These are phyloP conservation scores for Ficedula albicollis DNA, from an alignment of 2,797 vertebrate species.

Conservation along the genomic window DNA sequence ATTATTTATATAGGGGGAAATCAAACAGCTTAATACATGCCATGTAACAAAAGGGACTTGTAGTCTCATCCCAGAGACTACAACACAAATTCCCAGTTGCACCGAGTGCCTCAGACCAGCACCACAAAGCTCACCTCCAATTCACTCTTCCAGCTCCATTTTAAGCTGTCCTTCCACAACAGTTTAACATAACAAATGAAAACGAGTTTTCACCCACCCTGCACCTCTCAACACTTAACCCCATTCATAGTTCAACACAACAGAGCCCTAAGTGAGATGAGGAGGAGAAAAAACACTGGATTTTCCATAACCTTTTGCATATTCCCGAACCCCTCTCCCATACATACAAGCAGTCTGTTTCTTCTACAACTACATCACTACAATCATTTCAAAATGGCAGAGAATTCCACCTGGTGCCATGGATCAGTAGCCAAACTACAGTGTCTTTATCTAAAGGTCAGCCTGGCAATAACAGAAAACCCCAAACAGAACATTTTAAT, in stretches of 20 bases:
- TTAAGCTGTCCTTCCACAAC: neutral
- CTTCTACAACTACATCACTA: neutral
- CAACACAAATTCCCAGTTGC: neutral
- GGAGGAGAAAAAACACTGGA: neutral
- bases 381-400: neutral
- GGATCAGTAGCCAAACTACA: neutral
- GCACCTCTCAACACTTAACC: neutral
- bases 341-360: neutral
- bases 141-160: neutral
- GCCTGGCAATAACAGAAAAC: neutral
- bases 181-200: neutral
- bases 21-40: fast-evolving
- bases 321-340: neutral
- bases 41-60: fast-evolving
- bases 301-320: neutral
- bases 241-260: neutral
- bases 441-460: neutral
- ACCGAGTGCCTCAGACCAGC: neutral
- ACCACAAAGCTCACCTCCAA: neutral
- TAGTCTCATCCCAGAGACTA: neutral
- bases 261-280: neutral
- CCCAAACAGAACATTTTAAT: neutral
- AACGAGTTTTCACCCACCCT: neutral
- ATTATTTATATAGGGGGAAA: neutral
- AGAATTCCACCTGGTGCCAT: neutral